Conservation (phyloP, 2,888 invertebrate species). For the Alsophila aescularia region DNA sequence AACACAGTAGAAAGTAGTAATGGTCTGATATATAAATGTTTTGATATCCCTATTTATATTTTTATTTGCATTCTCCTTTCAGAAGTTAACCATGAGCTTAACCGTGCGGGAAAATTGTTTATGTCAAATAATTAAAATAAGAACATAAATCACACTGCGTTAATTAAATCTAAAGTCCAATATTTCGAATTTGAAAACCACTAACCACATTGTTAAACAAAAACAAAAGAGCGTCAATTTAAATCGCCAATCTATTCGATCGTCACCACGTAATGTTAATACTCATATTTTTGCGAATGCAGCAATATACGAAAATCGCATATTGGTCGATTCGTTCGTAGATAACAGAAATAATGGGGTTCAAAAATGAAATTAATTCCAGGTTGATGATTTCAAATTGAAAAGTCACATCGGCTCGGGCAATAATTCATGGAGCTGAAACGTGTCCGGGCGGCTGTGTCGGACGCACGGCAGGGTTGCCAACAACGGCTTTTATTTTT, state of each 20-base stretch:
- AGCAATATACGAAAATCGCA: slow-evolving; percentile 80
- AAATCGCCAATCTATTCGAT: slow-evolving; percentile 56
- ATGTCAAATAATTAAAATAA: background rate
- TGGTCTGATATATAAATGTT: too few species aligned
- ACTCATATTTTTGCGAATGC: slow-evolving; percentile 70
- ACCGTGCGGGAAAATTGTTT: background rate
- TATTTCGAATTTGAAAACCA: slow-evolving; percentile 27
- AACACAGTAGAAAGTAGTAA: too few species aligned
- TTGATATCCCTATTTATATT: too few species aligned
- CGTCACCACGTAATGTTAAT: slow-evolving; percentile 60
- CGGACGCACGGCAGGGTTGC: slow-evolving; percentile 74
- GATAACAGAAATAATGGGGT: slow-evolving; percentile 84
- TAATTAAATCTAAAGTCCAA: slow-evolving; percentile 14
- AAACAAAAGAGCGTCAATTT: slow-evolving; percentile 61
- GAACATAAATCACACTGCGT: slow-evolving; percentile 2
- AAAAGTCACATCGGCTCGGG: slow-evolving; percentile 85
- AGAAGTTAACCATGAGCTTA: too few species aligned
- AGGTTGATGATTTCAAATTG: slow-evolving; percentile 86
- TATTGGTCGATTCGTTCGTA: slow-evolving; percentile 80
- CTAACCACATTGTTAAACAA: slow-evolving; percentile 41
- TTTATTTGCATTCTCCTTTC: background rate
- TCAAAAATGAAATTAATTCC: slow-evolving; percentile 85
- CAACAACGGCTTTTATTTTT: slow-evolving; percentile 51
- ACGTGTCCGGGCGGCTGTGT: slow-evolving; percentile 82
- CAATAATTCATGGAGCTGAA: slow-evolving; percentile 84